Evolutionary conservation across 2,113 vertebrate species (phyloP), one percentile per base, ranked within the genome.

Genomic region (Aleadryas rufinucha): DNA sequence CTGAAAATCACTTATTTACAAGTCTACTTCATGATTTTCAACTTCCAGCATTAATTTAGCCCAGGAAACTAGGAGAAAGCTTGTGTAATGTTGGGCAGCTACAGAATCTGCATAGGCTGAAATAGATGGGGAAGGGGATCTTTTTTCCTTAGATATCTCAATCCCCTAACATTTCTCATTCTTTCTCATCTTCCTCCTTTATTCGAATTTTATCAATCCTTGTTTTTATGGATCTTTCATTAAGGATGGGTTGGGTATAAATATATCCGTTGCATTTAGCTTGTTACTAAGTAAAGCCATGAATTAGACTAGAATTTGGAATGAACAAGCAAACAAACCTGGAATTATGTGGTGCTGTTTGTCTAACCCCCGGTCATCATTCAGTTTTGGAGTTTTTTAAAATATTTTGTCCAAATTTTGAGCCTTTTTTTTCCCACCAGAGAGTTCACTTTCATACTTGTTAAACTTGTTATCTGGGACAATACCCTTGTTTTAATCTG

Each of bases 391-490:
- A 11, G 31, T 52, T 56, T 53, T 41, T 7, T n/a, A n/a, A n/a
- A 20, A n/a, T 49, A 23, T 27, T 13, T 41, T 41, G 2, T 57
- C 41, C 6, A 66, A 60, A 56, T 69, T 78, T 44, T 61, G 30
- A 64, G 3, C 2, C 2, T 20, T 49, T 37, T 35, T 35, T 54
- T 2, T 3, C 8, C 2, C 1, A 3, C 2, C 4, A 18, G 4
- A 47, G 7, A 41, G 5, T 18, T 80, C 0, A 0, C 20, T 60
- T 63, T 66, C 30, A 42, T 39, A 56, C 31, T 49, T 79, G 23
- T 64, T 71, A 61, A 79, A 78, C 10, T 45, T 56, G 14, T 45
- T 87, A 56, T 68, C 22, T 64, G 22, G 24, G 24, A 52, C 13
- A 53, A 56, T 10, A 15, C 10, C 6, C 35, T 33, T 6, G 7